These are phyloP conservation scores for Tyrophagus putrescentiae DNA, from an alignment of 1,140 invertebrate species.

Conservation along the genomic window DNA sequence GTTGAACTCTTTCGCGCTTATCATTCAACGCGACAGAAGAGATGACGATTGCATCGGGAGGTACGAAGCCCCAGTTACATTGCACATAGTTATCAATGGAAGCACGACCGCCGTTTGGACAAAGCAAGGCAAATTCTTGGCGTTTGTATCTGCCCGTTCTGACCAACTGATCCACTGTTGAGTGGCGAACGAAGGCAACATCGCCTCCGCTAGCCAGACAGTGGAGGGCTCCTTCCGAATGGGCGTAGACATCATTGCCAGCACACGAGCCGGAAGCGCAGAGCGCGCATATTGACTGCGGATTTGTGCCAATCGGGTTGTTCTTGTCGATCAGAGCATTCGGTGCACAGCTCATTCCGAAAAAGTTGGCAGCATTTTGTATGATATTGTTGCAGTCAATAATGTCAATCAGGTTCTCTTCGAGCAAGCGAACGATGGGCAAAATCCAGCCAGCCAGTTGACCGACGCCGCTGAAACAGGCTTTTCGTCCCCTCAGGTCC, in stretches of 20 bases:
- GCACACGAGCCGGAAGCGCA: conserved; percentile 64
- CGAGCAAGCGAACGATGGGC: conserved; percentile 48
- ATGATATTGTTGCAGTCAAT: conserved; percentile 83
- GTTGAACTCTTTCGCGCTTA: conserved; percentile 43
- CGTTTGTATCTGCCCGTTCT: conserved; percentile 30
- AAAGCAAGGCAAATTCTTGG: conserved; percentile 62
- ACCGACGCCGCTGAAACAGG: conserved; percentile 79
- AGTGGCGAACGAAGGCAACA: conserved; percentile 79
- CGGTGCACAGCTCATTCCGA: conserved; percentile 77
- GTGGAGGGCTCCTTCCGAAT: conserved; percentile 45
- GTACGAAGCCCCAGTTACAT: conserved; percentile 49
- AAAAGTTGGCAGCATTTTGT: conserved; percentile 74
- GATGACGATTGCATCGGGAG: conserved; percentile 70
- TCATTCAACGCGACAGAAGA: conserved; percentile 53
- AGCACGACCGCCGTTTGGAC: conserved; percentile 57
- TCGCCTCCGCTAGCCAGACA: conserved; percentile 40
- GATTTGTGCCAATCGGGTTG: conserved; percentile 80
- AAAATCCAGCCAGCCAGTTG: conserved; percentile 81
- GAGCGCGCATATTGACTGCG: conserved; percentile 59
- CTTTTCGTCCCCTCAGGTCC: conserved; percentile 55
- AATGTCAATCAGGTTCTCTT: conserved; percentile 24
- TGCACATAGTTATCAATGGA: conserved; percentile 37
- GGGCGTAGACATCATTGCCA: conserved; percentile 67
- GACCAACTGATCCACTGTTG: conserved; percentile 55
- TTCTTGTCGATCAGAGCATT: conserved; percentile 79